Evolutionary conservation across 2,797 vertebrate genomes (phyloP), one percentile per base, ranked within the genome.

Genomic region (Danio albolineatus): DNA sequence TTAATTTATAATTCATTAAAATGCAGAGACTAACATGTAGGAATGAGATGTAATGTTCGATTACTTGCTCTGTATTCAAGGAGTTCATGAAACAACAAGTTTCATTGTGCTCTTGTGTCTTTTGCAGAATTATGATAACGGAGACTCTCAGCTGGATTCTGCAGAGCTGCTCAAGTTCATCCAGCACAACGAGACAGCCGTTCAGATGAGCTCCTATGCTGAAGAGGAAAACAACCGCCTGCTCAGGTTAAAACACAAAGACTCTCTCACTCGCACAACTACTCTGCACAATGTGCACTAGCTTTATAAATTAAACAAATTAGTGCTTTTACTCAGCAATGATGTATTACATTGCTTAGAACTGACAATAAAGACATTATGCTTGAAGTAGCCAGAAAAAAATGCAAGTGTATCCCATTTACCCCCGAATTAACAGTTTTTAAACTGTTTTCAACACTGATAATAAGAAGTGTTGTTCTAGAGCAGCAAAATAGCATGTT

Each of bases 81-180:
- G 2, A 28, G 12, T 59, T 59, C 57, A 59, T 38, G 14, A 59
- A 21, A 28, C n/a, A n/a, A n/a, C 28, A 28, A 28, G 28, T 28
- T 28, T 44, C 0, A 14, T 2, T 39, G 39, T 46, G 13, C 44
- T 69, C 21, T 76, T 61, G 7, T 70, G 41, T 43, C 39, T 82
- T 89, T 62, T 80, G 49, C 87, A 98, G 96, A 95, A 71, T 69
- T 97, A 95, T 59, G 96, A 96, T 51, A 86, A 96, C 44, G 96
- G 96, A 0, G 96, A 98, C 84, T 93, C 94, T 80, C 93, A 89
- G 85, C 88, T 98, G 73, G 96, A 98, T 83, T 96, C 96, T 39
- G 92, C 88, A 0, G 97, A 98, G 85, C 95, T 98, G 82, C 90
- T 97, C 76, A 95, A 92, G 56, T 97, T 98, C 84, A 92, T 98